Percentiles rank a stretch among this genome's conserved stretches.
phyloP scores from a whole-genome alignment of 2,888 invertebrate species.

The Villa cingulata region DNA sequence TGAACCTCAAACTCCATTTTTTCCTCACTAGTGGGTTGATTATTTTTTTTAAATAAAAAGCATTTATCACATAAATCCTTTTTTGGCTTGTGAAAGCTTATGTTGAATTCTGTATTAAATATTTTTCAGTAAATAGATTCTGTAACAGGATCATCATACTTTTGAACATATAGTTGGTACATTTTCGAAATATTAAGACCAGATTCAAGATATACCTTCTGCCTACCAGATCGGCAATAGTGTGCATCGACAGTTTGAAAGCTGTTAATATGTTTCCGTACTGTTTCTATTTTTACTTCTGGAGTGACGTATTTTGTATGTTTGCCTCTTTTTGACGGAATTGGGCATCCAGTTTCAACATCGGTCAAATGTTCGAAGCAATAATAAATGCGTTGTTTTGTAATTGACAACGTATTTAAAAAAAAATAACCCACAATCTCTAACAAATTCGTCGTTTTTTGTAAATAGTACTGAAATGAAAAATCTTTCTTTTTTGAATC shows the following conservation, averaged over 20 bases:
- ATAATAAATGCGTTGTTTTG: background rate
- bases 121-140: background rate
- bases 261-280: background rate
- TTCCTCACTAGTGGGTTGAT: background rate
- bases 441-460: background rate
- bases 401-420: background rate
- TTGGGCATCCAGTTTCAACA: background rate
- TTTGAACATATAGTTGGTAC: conserved; percentile 3
- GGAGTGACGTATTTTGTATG: background rate
- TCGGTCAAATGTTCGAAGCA: background rate
- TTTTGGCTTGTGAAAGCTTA: background rate
- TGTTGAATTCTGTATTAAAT: background rate
- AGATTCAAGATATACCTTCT: background rate
- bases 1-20: background rate
- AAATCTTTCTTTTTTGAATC: background rate
- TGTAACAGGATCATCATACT: background rate
- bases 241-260: background rate
- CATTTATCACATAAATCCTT: background rate
- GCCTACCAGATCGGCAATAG: background rate
- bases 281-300: background rate
- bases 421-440: background rate
- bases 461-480: background rate
- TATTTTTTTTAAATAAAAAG: background rate
- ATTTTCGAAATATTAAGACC: background rate
- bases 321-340: background rate